Evolutionary conservation across 92 coral and sea anemone species (phyloP).

Genomic region (Siderastrea radians): DNA sequence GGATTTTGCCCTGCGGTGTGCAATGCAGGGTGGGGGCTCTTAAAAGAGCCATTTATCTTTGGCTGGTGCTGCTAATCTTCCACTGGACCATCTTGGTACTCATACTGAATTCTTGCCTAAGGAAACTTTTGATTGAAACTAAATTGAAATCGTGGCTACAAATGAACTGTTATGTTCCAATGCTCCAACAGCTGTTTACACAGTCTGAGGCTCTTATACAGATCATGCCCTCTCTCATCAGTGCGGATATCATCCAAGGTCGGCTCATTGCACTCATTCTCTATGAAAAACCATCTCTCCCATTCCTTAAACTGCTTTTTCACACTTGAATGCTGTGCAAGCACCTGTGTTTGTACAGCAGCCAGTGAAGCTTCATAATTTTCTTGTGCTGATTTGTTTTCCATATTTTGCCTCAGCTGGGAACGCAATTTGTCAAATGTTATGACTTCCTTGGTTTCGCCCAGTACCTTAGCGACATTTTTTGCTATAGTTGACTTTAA

Average conservation of each 20-base stretch:
- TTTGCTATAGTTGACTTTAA: slow-evolving; percentile 27
- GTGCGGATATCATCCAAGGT: slow-evolving; percentile 46
- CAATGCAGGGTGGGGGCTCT: too few relatives aligned
- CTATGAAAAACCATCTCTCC: slow-evolving; percentile 57
- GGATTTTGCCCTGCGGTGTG: too few relatives aligned
- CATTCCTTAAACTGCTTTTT: slow-evolving; percentile 8
- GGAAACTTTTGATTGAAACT: too few relatives aligned
- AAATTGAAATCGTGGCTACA: not conserved
- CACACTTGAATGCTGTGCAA: slow-evolving; percentile 39
- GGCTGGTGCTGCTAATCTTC: too few relatives aligned
- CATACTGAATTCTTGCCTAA: too few relatives aligned
- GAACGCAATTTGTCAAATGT: too few relatives aligned
- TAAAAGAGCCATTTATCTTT: too few relatives aligned
- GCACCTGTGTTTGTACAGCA: slow-evolving; percentile 52
- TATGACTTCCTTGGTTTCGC: slow-evolving; percentile 23
- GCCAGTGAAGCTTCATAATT: slow-evolving; percentile 43
- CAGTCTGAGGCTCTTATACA: slow-evolving; percentile 24
- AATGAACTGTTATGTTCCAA: slow-evolving; percentile 20
- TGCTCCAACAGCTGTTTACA: slow-evolving; percentile 25
- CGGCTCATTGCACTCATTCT: slow-evolving; percentile 52
- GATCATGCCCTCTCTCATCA: slow-evolving; percentile 17
- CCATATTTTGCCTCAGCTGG: not conserved
- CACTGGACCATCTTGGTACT: too few relatives aligned
- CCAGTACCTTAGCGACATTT: slow-evolving; percentile 29
- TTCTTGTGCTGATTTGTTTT: slow-evolving; percentile 33